These are phyloP conservation scores for Acrocyrtus sp. DNA, from an alignment of 2,888 invertebrate species.

Conservation along the genomic window DNA sequence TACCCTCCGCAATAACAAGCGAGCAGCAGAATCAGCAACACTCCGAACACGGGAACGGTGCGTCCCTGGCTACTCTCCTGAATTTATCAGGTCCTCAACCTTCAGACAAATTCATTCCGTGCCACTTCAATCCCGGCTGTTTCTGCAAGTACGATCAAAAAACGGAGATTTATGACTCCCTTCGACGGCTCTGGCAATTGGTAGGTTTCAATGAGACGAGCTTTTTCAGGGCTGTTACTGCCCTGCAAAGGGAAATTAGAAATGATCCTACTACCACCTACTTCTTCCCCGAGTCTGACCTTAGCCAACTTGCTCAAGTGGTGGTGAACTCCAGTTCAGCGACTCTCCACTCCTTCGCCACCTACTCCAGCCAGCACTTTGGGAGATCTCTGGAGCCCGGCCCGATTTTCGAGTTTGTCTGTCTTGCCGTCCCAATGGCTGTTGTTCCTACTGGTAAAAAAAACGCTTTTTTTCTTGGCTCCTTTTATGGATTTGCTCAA, in stretches of 20 bases:
- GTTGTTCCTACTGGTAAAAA: constrained; percentile 63
- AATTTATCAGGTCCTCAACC: constrained; percentile 54
- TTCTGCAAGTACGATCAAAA: constrained; percentile 62
- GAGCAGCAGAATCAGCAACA: constrained; percentile 22
- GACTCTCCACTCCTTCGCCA: constrained; percentile 33
- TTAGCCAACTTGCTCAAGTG: constrained; percentile 53
- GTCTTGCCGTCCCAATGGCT: constrained; percentile 61
- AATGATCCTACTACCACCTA: constrained; percentile 59
- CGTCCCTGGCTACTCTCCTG: constrained; percentile 30
- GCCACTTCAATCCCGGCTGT: constrained; percentile 62
- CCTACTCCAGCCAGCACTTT: constrained; percentile 14
- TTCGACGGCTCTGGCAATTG: constrained; percentile 59
- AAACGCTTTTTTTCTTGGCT: too few relatives aligned
- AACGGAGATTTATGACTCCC: constrained; percentile 62
- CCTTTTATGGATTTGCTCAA: too few relatives aligned
- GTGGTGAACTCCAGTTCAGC: constrained; percentile 55
- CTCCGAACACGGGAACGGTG: constrained; percentile 4
- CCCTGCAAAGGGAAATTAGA: constrained; percentile 53
- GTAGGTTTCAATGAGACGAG: constrained; percentile 60
- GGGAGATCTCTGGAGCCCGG: constrained; percentile 53
- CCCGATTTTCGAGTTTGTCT: constrained; percentile 62
- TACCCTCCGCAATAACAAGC: neutral
- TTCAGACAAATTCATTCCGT: constrained; percentile 60
- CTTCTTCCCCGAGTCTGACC: constrained; percentile 55
- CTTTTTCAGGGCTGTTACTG: constrained; percentile 52